Conservation (phyloP, 1,140 invertebrate genomes). For the Cyclina sinensis region DNA sequence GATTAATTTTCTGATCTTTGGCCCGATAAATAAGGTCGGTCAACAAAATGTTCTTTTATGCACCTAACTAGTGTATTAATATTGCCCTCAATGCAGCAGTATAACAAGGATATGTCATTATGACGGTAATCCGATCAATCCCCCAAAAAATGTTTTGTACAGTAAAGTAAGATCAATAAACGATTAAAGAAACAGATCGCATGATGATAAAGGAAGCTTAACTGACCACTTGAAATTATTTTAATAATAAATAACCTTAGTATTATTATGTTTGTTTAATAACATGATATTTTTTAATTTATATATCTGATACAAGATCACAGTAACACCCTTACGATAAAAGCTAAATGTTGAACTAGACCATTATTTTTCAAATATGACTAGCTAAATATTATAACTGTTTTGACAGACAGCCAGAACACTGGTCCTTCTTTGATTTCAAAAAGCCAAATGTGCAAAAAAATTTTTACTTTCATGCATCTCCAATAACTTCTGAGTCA, state of each 20-base stretch:
- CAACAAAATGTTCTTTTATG: not conserved
- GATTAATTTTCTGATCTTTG: slow-evolving; percentile 21
- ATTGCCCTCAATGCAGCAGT: slow-evolving; percentile 4
- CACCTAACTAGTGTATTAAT: not conserved
- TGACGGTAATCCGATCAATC: not conserved
- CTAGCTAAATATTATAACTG: no score
- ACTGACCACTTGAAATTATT: not conserved
- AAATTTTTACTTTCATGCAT: no score
- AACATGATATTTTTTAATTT: not conserved
- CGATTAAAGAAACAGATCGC: not conserved
- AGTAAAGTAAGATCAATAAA: not conserved
- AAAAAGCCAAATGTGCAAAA: no score
- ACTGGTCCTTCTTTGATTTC: no score
- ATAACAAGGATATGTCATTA: not conserved
- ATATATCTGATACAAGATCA: no score
- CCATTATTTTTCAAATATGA: no score
- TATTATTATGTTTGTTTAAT: not conserved
- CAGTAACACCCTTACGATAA: not conserved
- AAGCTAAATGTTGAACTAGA: no score
- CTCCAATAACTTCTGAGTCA: no score
- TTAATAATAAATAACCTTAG: not conserved
- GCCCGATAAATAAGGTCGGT: not conserved
- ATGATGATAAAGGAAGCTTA: not conserved
- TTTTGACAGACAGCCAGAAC: no score
- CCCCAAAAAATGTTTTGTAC: not conserved